These are phyloP conservation scores for Tenthredo distinguenda DNA, from an alignment of 2,888 invertebrate genomes.

Conservation along the genomic window DNA sequence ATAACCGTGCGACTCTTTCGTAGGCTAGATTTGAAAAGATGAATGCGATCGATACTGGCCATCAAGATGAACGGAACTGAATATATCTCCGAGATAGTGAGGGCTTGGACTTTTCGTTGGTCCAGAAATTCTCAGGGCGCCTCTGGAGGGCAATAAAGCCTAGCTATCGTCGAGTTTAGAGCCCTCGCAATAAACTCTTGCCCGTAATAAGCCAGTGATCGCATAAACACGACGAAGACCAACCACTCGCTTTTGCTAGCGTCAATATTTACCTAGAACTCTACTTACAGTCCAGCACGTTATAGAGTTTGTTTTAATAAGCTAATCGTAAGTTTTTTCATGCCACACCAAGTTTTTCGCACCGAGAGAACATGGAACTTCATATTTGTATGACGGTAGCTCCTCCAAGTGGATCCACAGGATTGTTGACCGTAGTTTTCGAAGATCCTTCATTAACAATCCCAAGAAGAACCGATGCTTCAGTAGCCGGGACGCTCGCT, in stretches of 20 bases:
- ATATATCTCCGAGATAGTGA: conserved; percentile 1
- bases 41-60: conserved; percentile 37
- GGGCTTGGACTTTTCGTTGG: background rate
- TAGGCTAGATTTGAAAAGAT: conserved; percentile 18
- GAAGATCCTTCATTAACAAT: background rate
- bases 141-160: conserved; percentile 26
- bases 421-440: background rate
- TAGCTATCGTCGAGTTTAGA: conserved; percentile 27
- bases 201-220: conserved; percentile 26
- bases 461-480: background rate
- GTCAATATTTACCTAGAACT: background rate
- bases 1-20: conserved; percentile 12
- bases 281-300: background rate
- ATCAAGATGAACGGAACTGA: conserved; percentile 27
- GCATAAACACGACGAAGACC: background rate
- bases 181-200: conserved; percentile 26
- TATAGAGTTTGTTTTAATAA: conserved; percentile 7
- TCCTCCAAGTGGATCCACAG: background rate
- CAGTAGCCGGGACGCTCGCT: conserved; percentile 56
- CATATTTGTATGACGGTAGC: conserved; percentile 32
- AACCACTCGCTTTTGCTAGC: background rate
- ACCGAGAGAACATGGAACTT: background rate
- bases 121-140: conserved; percentile 4
- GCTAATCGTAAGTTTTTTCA: background rate
- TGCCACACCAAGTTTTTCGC: background rate